A percentile compares a stretch with the other conserved stretches of the same genome.
These are phyloP conservation scores for Diarsia mendica DNA, from an alignment of 2,888 invertebrate species.

Conservation along the genomic window DNA sequence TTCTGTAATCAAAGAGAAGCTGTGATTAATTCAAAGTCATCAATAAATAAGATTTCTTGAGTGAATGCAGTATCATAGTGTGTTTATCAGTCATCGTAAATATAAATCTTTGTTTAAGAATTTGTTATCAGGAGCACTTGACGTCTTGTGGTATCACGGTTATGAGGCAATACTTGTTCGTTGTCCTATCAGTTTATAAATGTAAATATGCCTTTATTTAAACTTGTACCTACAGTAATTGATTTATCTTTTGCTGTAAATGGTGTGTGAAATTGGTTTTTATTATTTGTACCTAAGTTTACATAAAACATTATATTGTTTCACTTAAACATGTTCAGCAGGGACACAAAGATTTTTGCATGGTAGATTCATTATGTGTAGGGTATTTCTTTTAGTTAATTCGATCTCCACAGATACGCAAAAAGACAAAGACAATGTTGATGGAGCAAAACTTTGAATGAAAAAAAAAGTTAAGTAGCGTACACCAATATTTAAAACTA, in stretches of 20 bases:
- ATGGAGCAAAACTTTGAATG: no score
- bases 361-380: background rate
- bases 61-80: constrained; percentile 15
- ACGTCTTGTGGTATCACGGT: constrained; percentile 26
- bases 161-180: constrained; percentile 31
- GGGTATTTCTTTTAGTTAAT: no score
- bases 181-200: constrained; percentile 32
- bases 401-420: no score
- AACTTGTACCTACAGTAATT: background rate
- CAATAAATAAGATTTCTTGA: background rate
- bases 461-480: no score
- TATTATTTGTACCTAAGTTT: background rate
- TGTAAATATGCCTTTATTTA: constrained; percentile 7
- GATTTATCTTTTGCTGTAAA: constrained; percentile 15
- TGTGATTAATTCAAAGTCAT: constrained; percentile 16
- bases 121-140: constrained; percentile 41
- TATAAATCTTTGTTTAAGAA: constrained; percentile 44
- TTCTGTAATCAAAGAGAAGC: constrained; percentile 48
- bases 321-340: background rate
- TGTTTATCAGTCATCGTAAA: constrained; percentile 34
- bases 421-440: no score
- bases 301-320: background rate
- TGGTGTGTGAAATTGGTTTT: background rate
- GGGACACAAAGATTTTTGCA: background rate
- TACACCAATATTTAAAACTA: background rate